Evolutionary conservation across 2,797 vertebrate genomes (phyloP), one percentile per base, ranked within the genome.

Genomic region (Sebastiscus albofasciatus): DNA sequence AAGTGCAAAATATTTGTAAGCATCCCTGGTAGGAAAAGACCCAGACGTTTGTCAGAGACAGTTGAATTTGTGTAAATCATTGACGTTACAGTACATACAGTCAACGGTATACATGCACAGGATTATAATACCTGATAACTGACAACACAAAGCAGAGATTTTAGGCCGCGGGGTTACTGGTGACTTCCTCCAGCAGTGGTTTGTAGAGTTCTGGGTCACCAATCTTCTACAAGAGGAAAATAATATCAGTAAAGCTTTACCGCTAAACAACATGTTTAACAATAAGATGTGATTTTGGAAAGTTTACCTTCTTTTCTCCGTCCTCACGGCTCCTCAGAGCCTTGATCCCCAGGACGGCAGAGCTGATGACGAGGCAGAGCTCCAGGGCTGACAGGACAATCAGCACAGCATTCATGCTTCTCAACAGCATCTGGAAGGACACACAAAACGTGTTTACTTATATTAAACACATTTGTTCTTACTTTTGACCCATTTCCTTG

Each of bases 281-380:
- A 72, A 33, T 72, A 1, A 29, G 54, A 75, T 29, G 3, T 58
- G 8, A 58, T 36, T 68, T 27, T 26, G 3, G 27, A n/a, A 3
- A 26, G 10, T 16, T 65, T 67, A 91, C 90, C 87, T 83, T 1
- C 11, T n/a, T 46, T 8, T 26, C 33, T 54, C 10, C 26, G 2
- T 66, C 79, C 3, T 12, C 22, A 0, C n/a, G 34, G 36, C 67
- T 80, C 24, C 7, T 69, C 75, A 94, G 84, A 64, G 87, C 74
- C 59, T 91, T 93, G 76, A 93, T 82, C 22, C 86, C 90, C 84
- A 95, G 4, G 22, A 91, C 76, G 8, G 14, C 75, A 3, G 85
- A 77, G 84, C 90, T 92, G 86, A 95, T 82, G 61, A n/a, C 12
- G 49, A 95, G 24, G 11, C 93, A 94, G 75, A 95, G 60, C 87